Conservation (phyloP, 2,888 invertebrate species). For the Ormyrus labotus region DNA sequence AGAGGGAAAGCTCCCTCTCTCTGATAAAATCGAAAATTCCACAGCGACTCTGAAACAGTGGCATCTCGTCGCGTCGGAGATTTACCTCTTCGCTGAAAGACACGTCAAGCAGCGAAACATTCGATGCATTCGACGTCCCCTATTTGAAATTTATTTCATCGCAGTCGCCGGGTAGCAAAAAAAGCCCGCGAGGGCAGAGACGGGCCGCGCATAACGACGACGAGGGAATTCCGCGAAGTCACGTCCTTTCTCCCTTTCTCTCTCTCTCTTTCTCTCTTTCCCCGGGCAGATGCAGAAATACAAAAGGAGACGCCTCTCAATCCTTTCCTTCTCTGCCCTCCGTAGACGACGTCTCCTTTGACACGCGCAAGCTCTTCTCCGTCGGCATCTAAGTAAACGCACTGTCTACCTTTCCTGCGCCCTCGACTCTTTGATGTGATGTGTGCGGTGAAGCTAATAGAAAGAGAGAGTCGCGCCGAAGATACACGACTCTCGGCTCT, state of each 20-base stretch:
- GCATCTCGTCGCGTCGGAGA: background rate
- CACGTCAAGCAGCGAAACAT: slow-evolving; percentile 40
- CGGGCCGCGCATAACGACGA: slow-evolving; percentile 20
- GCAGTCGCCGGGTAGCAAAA: background rate
- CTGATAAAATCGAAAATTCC: slow-evolving; percentile 31
- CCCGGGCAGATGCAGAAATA: background rate
- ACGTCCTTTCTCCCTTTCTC: slow-evolving; percentile 11
- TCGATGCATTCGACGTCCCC: slow-evolving; percentile 21
- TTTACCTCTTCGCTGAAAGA: slow-evolving; percentile 9
- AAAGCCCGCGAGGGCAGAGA: background rate
- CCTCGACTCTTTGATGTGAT: slow-evolving; percentile 12
- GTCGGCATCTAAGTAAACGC: slow-evolving; percentile 25
- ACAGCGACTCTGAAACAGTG: background rate
- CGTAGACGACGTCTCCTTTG: slow-evolving; percentile 24
- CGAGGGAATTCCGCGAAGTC: slow-evolving; percentile 27
- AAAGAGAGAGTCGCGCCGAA: too few species aligned
- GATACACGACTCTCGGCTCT: too few species aligned
- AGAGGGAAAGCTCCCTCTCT: background rate
- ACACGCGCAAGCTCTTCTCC: slow-evolving; percentile 17
- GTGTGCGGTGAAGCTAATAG: background rate
- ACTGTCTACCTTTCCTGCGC: background rate
- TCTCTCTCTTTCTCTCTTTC: background rate
- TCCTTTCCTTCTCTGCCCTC: slow-evolving; percentile 5
- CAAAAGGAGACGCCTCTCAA: slow-evolving; percentile 1
- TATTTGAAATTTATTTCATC: slow-evolving; percentile 51